Evolutionary conservation across 2,113 vertebrate species (phyloP).

Genomic region (Coregonus clupeaformis): DNA sequence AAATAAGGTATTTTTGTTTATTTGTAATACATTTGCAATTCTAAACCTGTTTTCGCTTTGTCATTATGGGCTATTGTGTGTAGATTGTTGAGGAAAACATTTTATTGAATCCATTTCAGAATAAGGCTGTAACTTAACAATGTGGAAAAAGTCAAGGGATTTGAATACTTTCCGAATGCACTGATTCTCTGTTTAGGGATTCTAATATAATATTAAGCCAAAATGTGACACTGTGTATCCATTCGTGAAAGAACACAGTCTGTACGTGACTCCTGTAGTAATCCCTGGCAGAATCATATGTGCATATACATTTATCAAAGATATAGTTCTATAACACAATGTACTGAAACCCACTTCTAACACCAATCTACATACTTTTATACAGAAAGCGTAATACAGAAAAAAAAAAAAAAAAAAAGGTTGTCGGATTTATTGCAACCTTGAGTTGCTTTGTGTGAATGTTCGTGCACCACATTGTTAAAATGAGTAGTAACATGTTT

Average conservation of each 20-base stretch:
- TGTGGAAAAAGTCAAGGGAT: too few species aligned
- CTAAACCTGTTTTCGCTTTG: too few species aligned
- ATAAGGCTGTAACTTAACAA: too few species aligned
- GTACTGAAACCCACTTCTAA: background rate
- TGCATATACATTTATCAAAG: conserved; percentile 11
- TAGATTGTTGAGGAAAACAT: too few species aligned
- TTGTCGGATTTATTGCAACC: background rate
- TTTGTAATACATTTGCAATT: too few species aligned
- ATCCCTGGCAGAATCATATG: conserved; percentile 26
- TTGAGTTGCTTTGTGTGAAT: background rate
- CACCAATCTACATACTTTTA: background rate
- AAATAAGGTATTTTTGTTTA: too few species aligned
- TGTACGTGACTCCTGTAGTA: background rate
- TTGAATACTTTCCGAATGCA: too few species aligned
- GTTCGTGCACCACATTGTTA: too few species aligned
- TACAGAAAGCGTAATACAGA: background rate
- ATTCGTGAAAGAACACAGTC: background rate
- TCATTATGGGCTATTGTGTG: too few species aligned
- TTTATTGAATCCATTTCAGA: too few species aligned
- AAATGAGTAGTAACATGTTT: too few species aligned
- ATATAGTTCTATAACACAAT: too few species aligned
- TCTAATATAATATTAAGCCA: conserved; percentile 22
- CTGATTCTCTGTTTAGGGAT: conserved; percentile 13
- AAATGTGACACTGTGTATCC: conserved; percentile 12
- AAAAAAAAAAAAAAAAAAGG: background rate